Conservation (phyloP, 2,888 invertebrate genomes). For the Drosophila sordidula region DNA sequence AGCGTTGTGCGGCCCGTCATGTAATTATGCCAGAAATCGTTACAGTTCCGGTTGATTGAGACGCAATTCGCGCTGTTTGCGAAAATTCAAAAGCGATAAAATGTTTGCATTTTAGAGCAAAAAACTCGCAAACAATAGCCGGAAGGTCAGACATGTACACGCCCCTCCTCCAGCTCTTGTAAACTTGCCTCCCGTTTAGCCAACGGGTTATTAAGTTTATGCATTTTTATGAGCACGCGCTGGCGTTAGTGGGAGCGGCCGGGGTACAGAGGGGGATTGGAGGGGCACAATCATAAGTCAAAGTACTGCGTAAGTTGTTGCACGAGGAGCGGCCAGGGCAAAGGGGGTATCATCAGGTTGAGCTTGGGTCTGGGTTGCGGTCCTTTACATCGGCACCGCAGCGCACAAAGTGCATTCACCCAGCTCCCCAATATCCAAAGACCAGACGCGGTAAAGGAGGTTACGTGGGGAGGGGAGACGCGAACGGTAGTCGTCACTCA, state of each 20-base stretch:
- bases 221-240: conserved; percentile 53
- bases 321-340: neutral
- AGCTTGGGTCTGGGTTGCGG: conserved; percentile 31
- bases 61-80: conserved; percentile 35
- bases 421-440: conserved; percentile 37
- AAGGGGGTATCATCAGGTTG: conserved; percentile 28
- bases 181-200: conserved; percentile 19
- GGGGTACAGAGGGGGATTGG: neutral
- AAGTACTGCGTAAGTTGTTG: conserved; percentile 43
- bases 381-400: conserved; percentile 59
- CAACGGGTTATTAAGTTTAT: conserved; percentile 58
- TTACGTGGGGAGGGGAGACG: neutral
- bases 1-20: conserved; percentile 22
- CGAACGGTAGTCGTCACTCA: conserved; percentile 45
- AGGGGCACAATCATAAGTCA: conserved; percentile 55
- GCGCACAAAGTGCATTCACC: conserved; percentile 70
- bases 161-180: neutral
- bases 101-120: conserved; percentile 45
- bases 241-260: neutral
- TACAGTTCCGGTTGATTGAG: conserved; percentile 68
- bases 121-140: conserved; percentile 40
- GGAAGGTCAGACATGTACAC: conserved; percentile 55
- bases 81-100: conserved; percentile 43
- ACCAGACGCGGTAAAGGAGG: neutral
- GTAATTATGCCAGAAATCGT: conserved; percentile 55